A percentile compares a stretch with the other conserved stretches of the same genome.
Conservation (phyloP, 2,888 invertebrate species). For the Limnephilus lunatus region DNA sequence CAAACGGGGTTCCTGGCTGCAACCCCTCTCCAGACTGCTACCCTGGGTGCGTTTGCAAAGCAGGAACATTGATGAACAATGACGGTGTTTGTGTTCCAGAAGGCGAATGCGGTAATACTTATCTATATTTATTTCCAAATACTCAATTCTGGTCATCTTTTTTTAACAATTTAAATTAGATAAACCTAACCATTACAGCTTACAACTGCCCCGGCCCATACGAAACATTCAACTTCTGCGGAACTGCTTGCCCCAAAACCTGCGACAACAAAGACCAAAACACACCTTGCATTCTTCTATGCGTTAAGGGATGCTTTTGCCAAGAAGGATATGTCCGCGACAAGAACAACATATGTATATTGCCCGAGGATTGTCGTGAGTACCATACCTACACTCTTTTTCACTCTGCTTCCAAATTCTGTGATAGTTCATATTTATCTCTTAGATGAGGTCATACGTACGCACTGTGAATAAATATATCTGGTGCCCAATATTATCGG, state of each 20-base stretch:
- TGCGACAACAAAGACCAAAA: conserved; percentile 25
- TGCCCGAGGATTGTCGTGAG: conserved; percentile 30
- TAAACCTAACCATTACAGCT: background rate
- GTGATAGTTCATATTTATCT: background rate
- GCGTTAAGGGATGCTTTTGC: conserved; percentile 48
- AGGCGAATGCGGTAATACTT: conserved; percentile 53
- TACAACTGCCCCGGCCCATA: background rate
- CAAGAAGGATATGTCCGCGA: conserved; percentile 20
- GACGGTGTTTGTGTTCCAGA: conserved; percentile 56
- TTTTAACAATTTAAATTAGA: background rate
- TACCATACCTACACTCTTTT: background rate
- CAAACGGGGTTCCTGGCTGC: conserved; percentile 53
- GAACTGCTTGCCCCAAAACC: conserved; percentile 45
- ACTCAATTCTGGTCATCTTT: background rate
- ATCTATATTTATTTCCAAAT: background rate
- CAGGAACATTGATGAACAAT: conserved; percentile 54
- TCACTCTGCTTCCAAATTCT: background rate
- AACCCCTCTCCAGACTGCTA: conserved; percentile 48
- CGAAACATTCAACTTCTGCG: background rate
- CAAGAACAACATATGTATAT: conserved; percentile 22
- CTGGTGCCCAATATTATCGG: background rate
- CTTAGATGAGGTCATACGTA: too few relatives aligned
- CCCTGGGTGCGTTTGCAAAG: conserved; percentile 61
- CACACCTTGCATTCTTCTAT: background rate
- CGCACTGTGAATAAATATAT: too few relatives aligned